These are phyloP conservation scores for Scopus umbretta DNA, from an alignment of 2,113 vertebrate genomes.

Conservation along the genomic window DNA sequence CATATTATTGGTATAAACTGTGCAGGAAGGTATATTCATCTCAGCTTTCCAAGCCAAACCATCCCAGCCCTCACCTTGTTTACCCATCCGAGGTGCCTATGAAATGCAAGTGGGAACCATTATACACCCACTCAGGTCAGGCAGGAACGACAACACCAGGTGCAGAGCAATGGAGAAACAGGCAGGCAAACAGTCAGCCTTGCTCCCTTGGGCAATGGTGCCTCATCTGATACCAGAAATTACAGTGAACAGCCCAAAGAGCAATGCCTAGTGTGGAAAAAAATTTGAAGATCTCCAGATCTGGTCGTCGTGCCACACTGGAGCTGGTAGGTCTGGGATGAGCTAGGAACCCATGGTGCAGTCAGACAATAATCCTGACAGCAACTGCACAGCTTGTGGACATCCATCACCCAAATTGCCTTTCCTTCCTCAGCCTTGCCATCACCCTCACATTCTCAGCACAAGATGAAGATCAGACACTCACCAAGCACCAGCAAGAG, in stretches of 20 bases:
- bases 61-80: conserved; percentile 8
- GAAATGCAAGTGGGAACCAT: neutral
- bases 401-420: neutral
- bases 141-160: conserved; percentile 5
- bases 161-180: neutral
- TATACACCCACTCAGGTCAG: neutral
- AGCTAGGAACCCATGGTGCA: neutral
- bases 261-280: neutral
- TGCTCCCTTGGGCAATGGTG: rapidly evolving
- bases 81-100: neutral
- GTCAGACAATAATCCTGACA: neutral
- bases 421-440: neutral
- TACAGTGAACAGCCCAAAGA: neutral
- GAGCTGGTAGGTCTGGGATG: neutral
- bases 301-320: neutral
- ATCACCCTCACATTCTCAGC: neutral
- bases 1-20: neutral
- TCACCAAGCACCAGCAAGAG: neutral
- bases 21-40: neutral
- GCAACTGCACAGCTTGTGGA: rapidly evolving
- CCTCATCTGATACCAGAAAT: neutral
- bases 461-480: neutral
- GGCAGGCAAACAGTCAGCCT: neutral
- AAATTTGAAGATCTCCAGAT: neutral
- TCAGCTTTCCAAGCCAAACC: neutral